Evolutionary conservation across 2,888 invertebrate species (phyloP).

Genomic region (Ramazzottius varieornatus): DNA sequence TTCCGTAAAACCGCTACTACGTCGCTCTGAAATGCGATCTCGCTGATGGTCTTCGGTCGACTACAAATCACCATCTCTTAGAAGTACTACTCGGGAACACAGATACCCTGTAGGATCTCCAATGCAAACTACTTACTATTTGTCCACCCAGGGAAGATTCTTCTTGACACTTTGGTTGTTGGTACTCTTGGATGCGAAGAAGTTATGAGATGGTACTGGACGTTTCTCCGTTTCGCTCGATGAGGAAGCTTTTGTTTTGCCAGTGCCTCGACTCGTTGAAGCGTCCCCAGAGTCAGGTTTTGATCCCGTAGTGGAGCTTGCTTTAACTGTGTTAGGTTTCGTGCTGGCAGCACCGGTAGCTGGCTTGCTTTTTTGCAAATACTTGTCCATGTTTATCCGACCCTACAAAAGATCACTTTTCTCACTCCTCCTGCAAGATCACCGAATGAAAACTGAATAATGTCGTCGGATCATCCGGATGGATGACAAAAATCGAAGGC

Average conservation of each 20-base stretch:
- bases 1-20: conserved; percentile 74
- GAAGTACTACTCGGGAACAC: not conserved
- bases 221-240: not conserved
- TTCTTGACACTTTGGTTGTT: not conserved
- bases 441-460: no score
- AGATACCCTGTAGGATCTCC: not conserved
- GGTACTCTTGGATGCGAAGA: not conserved
- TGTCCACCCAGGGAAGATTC: conserved; percentile 26
- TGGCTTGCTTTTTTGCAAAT: not conserved
- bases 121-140: conserved; percentile 21
- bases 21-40: conserved; percentile 84
- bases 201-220: not conserved
- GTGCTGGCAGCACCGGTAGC: no score
- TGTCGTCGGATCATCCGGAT: no score
- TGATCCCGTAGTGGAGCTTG: not conserved
- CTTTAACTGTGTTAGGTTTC: no score
- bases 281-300: not conserved
- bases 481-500: no score
- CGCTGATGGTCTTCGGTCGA: conserved; percentile 72
- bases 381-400: not conserved
- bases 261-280: not conserved
- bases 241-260: not conserved
- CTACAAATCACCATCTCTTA: conserved; percentile 25
- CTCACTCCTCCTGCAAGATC: no score
- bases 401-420: no score